Percentiles rank a stretch among this genome's conserved stretches.
Evolutionary conservation across 2,888 invertebrate genomes (phyloP).

Genomic region (Synergus laeviventris): DNA sequence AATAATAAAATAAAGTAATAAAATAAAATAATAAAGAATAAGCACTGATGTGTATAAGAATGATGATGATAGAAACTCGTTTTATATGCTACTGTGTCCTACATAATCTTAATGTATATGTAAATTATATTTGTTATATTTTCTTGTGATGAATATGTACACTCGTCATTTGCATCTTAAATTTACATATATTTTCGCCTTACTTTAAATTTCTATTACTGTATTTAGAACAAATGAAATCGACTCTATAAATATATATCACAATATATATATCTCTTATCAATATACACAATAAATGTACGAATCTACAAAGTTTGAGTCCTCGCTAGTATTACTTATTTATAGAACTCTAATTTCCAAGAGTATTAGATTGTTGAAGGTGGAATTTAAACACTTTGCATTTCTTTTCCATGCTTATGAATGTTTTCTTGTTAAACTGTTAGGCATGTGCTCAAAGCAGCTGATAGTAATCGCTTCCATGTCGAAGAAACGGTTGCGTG

Average conservation of each 20-base stretch:
- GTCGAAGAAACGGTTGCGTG: slow-evolving; percentile 23
- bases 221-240: neutral
- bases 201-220: neutral
- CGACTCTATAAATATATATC: neutral
- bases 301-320: neutral
- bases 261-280: too few species aligned
- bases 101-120: neutral
- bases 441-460: slow-evolving; percentile 11
- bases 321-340: neutral
- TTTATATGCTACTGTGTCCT: neutral
- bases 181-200: neutral
- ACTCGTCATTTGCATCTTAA: neutral
- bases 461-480: slow-evolving; percentile 27
- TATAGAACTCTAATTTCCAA: neutral
- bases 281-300: neutral
- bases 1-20: too few species aligned
- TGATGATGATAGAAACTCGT: neutral
- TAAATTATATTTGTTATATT: too few species aligned
- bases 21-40: too few species aligned
- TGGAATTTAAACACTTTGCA: neutral
- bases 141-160: neutral
- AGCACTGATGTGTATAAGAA: neutral
- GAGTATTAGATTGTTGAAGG: neutral
- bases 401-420: neutral
- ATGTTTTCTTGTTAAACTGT: neutral